Evolutionary conservation across 2,797 vertebrate genomes (phyloP).

Genomic region (Galago senegalensis): DNA sequence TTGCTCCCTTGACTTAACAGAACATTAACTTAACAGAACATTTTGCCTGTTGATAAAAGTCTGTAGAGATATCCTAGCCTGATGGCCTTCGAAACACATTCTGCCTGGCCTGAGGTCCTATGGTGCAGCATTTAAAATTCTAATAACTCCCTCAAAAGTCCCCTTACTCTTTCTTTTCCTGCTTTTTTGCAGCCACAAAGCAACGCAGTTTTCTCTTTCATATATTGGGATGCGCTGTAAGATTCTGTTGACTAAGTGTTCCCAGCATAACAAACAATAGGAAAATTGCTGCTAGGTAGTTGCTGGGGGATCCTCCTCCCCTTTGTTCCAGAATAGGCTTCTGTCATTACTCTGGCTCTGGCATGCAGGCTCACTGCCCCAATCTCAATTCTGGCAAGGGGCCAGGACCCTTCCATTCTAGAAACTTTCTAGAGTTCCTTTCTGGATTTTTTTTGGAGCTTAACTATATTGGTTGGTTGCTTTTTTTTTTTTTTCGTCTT

Average conservation of each 20-base stretch:
- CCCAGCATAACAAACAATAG: not conserved
- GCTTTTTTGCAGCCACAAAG: not conserved
- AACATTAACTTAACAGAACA: not conserved
- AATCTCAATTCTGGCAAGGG: not conserved
- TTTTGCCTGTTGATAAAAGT: not conserved
- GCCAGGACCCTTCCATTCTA: not conserved
- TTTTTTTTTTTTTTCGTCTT: not conserved
- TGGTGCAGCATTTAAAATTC: not conserved
- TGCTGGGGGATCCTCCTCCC: not conserved
- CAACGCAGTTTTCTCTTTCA: not conserved
- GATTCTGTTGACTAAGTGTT: not conserved
- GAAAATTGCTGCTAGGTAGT: not conserved
- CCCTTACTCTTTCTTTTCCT: not conserved
- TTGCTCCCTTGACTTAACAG: not conserved
- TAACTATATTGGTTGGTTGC: not conserved
- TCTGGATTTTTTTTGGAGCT: not conserved
- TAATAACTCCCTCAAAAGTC: not conserved
- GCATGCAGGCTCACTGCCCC: not conserved
- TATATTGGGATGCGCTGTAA: not conserved
- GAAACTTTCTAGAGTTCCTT: not conserved
- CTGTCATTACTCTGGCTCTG: not conserved
- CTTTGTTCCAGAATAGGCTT: not conserved
- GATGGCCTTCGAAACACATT: not conserved
- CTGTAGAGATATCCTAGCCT: not conserved
- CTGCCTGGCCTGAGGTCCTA: not conserved